Evolutionary conservation across 1,140 invertebrate genomes (phyloP).

Genomic region (Nylanderia fulva): DNA sequence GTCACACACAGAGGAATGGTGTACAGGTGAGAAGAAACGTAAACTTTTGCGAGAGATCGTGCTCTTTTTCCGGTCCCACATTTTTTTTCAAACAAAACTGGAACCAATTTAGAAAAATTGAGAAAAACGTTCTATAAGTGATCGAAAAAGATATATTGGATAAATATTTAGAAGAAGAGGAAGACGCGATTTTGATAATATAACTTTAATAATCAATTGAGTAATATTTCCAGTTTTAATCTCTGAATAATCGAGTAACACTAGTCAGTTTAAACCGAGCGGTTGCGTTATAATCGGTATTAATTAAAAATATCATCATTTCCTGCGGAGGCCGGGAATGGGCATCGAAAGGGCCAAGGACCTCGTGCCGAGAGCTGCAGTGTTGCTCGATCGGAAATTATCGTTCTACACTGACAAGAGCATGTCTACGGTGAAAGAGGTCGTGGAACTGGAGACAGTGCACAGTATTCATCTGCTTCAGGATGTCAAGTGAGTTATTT

Average conservation of each 20-base stretch:
- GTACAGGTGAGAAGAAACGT: constrained; percentile 66
- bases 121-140: neutral
- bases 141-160: neutral
- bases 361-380: constrained; percentile 85
- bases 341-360: constrained; percentile 86
- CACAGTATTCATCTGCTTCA: constrained; percentile 88
- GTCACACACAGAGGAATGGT: constrained; percentile 81
- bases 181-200: neutral
- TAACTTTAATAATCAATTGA: neutral
- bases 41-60: neutral
- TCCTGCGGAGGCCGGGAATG: constrained; percentile 76
- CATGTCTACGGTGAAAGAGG: constrained; percentile 86
- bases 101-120: constrained; percentile 1
- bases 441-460: constrained; percentile 86
- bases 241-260: neutral
- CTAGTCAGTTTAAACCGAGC: neutral
- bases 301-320: constrained; percentile 45
- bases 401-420: constrained; percentile 86
- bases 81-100: neutral
- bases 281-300: neutral
- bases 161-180: neutral
- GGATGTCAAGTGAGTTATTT: constrained; percentile 86
- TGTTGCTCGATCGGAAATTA: constrained; percentile 86
- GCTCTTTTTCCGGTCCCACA: neutral
- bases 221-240: neutral